Conservation (phyloP, 2,113 vertebrate genomes). For the Hyaena hyaena region DNA sequence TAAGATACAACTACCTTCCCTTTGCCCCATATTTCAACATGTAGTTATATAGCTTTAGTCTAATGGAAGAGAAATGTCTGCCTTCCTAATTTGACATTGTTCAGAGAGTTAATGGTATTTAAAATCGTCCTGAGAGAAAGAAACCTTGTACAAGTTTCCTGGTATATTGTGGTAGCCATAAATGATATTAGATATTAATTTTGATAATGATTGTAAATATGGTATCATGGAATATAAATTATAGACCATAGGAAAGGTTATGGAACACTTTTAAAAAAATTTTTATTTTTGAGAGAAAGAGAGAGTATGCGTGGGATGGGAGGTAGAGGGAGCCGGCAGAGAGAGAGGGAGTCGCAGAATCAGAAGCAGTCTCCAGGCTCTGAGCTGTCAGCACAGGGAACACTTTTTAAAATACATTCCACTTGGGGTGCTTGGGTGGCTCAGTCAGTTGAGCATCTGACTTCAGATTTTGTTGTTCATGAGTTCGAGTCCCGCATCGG, state of each 20-base stretch:
- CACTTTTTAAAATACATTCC: no score
- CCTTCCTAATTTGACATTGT: constrained; percentile 35
- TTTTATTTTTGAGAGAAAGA: no score
- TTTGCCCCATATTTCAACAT: not conserved
- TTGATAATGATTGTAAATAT: constrained; percentile 6
- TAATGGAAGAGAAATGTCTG: constrained; percentile 9
- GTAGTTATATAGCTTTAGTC: not conserved
- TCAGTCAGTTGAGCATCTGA: no score
- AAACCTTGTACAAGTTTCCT: not conserved
- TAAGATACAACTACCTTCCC: not conserved
- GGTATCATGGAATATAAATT: not conserved
- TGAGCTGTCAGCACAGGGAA: no score
- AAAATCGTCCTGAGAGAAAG: not conserved
- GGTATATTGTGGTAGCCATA: not conserved
- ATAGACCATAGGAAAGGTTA: not conserved
- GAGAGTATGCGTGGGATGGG: no score
- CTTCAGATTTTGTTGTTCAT: no score
- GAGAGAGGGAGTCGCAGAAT: no score
- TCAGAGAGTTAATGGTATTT: not conserved
- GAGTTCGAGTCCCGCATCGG: no score
- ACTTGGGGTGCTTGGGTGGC: no score
- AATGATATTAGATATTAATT: constrained; percentile 12
- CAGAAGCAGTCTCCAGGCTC: no score
- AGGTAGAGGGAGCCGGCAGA: no score
- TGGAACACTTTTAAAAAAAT: not conserved